Evolutionary conservation across 2,888 invertebrate species (phyloP).

Genomic region (Rhingia campestris): DNA sequence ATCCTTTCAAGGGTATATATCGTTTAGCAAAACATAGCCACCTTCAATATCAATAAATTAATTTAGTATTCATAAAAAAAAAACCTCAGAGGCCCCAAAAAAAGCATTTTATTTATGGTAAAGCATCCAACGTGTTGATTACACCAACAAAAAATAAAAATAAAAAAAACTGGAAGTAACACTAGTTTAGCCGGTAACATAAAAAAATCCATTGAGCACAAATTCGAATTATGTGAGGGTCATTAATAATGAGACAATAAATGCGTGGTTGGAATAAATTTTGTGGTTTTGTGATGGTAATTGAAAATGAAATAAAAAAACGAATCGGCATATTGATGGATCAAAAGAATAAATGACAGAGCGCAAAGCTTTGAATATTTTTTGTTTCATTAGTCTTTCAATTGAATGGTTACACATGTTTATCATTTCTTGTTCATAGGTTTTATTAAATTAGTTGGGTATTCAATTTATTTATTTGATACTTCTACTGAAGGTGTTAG

Average conservation of each 20-base stretch:
- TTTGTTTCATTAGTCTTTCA: constrained; percentile 35
- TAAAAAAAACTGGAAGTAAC: constrained; percentile 57
- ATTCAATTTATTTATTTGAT: constrained; percentile 20
- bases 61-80: constrained; percentile 9
- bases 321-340: constrained; percentile 24
- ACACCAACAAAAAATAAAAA: constrained; percentile 23
- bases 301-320: neutral
- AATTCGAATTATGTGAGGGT: constrained; percentile 56
- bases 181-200: constrained; percentile 57
- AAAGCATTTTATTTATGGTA: constrained; percentile 17
- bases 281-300: constrained; percentile 15
- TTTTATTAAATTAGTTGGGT: constrained; percentile 25
- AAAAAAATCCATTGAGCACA: constrained; percentile 54
- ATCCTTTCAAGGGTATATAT: too few relatives aligned
- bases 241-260: constrained; percentile 58
- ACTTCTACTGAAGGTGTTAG: constrained; percentile 43
- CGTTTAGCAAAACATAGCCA: neutral
- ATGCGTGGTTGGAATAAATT: constrained; percentile 64
- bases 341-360: constrained; percentile 23
- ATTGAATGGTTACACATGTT: constrained; percentile 49
- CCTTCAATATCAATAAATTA: constrained; percentile 19
- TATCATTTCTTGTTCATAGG: constrained; percentile 38
- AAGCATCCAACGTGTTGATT: constrained; percentile 20
- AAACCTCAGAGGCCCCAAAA: neutral
- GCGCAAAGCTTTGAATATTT: constrained; percentile 7